Percentiles rank a stretch among this genome's conserved stretches.
Conservation (phyloP, 2,113 vertebrate genomes). For the Ceyx cyanopectus region DNA sequence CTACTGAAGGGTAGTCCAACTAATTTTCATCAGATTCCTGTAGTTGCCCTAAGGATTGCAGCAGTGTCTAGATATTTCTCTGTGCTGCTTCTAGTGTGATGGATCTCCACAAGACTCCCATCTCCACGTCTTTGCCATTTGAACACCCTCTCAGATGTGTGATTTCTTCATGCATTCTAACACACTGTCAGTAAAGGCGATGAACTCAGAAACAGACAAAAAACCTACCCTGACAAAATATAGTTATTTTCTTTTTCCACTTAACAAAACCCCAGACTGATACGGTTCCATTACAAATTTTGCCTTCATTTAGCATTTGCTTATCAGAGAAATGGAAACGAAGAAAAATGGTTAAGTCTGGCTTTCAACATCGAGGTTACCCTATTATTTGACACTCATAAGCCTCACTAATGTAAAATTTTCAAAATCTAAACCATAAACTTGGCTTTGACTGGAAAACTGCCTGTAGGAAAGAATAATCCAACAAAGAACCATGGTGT, state of each 20-base stretch:
- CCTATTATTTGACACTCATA: background rate
- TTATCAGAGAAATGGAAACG: background rate
- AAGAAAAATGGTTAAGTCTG: background rate
- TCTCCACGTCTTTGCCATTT: background rate
- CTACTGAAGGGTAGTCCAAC: background rate
- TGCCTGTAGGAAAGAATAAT: background rate
- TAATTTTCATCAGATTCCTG: background rate
- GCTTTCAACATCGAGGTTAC: background rate
- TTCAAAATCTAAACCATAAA: background rate
- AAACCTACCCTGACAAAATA: background rate
- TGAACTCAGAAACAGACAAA: background rate
- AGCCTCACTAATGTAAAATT: background rate
- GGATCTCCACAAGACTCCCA: background rate
- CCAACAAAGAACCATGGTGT: background rate
- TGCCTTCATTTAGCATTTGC: background rate
- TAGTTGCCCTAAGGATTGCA: background rate
- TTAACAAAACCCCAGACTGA: background rate
- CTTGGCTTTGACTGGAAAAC: background rate
- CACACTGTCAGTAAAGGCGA: background rate
- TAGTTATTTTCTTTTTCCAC: background rate
- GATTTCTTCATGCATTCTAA: background rate
- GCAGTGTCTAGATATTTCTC: background rate
- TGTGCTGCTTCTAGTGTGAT: background rate
- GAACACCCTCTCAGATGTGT: background rate
- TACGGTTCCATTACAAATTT: background rate